Base-by-base conservation (phyloP, 2,888 invertebrate species). In the Amphipoea lucens region DNA sequence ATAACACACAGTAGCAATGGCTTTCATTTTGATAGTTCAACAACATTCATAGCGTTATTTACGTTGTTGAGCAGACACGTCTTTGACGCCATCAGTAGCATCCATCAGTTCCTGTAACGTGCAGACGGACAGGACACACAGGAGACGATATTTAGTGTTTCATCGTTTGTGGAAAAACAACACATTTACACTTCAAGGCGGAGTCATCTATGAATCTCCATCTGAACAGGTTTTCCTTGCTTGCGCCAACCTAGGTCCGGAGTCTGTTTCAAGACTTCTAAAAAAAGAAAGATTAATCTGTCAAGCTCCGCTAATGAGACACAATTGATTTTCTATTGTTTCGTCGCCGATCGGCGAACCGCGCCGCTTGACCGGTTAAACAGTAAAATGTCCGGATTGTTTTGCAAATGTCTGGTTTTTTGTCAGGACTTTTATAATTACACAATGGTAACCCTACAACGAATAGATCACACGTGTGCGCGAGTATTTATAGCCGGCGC, bases 401-500 rank as follows among this genome's bases (percentile, higher is more conserved):
- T n/a, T 67, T 42, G 7, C 7, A 9, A 67, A 67, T 42, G 6
- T 20, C 45, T 4, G 1, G 5, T 11, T 36, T 63, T 20, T 66
- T 66, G 23, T 12, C 5, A 12, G 2, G 14, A 70, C 23, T 51
- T 54, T 69, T 23, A 1, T 36, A 69, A 14, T 29, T 12, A 36
- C 7, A 4, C 23, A 14, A 54, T 36, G 36, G 14, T 70, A 70
- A 54, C 70, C 51, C 70, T 70, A 70, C 36, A 9, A 5, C 7
- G 75, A 67, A 42, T 72, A 67, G 79, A 81, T 80, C 87, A 84
- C 87, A 87, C 86, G 84, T 84, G 86, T 76, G 66, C 48, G 66
- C 70, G 40, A 66, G 40, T 65, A 70, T 74, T 70, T 85, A 87
- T 87, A 87, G 72, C 72, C 51, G 87, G 82, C 89, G 89, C 86